Evolutionary conservation across 2,797 vertebrate genomes (phyloP), one percentile per base, ranked within the genome.

Genomic region (Cynopterus sphinx): DNA sequence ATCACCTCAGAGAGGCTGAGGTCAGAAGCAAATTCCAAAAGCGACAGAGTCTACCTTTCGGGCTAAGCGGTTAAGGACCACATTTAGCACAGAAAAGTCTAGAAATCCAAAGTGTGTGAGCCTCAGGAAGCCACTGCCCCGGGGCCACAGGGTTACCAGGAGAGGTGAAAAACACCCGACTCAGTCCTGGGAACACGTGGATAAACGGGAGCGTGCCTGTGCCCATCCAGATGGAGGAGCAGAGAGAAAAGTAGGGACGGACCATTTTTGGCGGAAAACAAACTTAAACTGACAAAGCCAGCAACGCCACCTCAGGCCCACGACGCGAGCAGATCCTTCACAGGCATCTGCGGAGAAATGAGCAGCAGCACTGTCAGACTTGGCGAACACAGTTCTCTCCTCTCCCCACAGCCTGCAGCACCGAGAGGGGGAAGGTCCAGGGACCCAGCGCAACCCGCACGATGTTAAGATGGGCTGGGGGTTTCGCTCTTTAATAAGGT

Each of bases 371-470:
- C 6, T 0, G 41, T 6, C 51, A 8, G 3, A 15, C 36, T 2
- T 1, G 51, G 0, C 3, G 0, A 2, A 24, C 57, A 2, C 1
- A 0, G 3, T 5, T 4, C 53, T 17, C 33, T 33, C 19, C 1
- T 9, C 9, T 36, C 41, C 5, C 39, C 0, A 1, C 26, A 9
- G 1, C 21, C 17, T 31, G 4, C 55, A 6, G 49, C 2, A 2
- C 28, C 4, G 28, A 6, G 8, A 7, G 75, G 24, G 6, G 9
- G 31, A 31, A 24, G 8, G 51, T 17, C 51, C 59, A 36, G 4
- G 33, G 33, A 33, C 21, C 31, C 67, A 26, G 0, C 0, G 43
- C 11, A 1, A 41, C 0, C 10, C 0, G 33, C 79, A n/a, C 71
- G 8, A 33, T 4, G 24, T 1, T 11, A 39, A 79, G 19, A 9